Conservation (phyloP, 2,888 invertebrate species). For the Spilarctia lutea region DNA sequence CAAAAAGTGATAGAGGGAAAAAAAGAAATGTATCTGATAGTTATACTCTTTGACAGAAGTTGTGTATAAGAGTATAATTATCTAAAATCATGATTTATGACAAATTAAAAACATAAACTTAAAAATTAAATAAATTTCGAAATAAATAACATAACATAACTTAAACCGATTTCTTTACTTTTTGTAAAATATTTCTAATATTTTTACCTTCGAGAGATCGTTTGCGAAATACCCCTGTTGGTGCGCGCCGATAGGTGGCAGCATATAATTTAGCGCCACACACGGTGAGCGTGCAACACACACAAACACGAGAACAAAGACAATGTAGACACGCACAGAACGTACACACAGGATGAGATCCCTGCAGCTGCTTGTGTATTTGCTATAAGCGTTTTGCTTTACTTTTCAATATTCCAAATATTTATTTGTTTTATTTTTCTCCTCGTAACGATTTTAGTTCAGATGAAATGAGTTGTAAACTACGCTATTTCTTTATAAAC, state of each 20-base stretch:
- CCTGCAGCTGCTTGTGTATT: conserved; percentile 84
- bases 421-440: conserved; percentile 46
- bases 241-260: conserved; percentile 84
- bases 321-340: conserved; percentile 87
- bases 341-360: conserved; percentile 79
- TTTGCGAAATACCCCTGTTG: conserved; percentile 97
- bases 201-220: conserved; percentile 98
- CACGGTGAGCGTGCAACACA: conserved; percentile 87
- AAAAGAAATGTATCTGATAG: conserved; percentile 70
- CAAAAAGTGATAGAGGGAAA: conserved; percentile 79
- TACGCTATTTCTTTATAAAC: conserved; percentile 73
- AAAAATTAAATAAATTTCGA: conserved; percentile 60
- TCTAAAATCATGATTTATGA: conserved; percentile 73
- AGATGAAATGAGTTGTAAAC: conserved; percentile 64
- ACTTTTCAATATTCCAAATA: conserved; percentile 46
- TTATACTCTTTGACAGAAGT: conserved; percentile 66
- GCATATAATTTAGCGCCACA: conserved; percentile 84
- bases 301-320: conserved; percentile 87
- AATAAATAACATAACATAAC: conserved; percentile 68
- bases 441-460: conserved; percentile 39
- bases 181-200: conserved; percentile 78
- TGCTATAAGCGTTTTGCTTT: conserved; percentile 78
- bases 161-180: conserved; percentile 75
- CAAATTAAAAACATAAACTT: conserved; percentile 65
- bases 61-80: conserved; percentile 70